Percentiles rank a stretch among this genome's conserved stretches.
phyloP scores from a whole-genome alignment of 2,113 vertebrate genomes.

The Coptodon bakossiorum region DNA sequence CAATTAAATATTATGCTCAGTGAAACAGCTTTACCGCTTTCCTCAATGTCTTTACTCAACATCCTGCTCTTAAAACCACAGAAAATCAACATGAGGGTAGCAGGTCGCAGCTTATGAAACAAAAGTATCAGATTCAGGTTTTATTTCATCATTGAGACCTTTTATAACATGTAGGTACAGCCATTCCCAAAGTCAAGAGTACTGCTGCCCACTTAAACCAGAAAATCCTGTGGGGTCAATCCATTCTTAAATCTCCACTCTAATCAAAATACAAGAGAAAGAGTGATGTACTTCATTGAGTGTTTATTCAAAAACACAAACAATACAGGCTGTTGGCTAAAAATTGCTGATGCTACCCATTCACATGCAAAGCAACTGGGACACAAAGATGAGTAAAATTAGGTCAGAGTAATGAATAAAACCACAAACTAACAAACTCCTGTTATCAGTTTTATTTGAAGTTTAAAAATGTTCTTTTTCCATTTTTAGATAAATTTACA shows the following conservation, averaged over 20 bases:
- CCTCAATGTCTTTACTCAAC: too few species aligned
- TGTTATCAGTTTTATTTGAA: not conserved
- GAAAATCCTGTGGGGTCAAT: too few species aligned
- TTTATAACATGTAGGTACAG: not conserved
- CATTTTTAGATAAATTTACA: too few species aligned
- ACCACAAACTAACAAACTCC: not conserved
- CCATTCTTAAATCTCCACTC: rapidly evolving
- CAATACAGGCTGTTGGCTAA: not conserved
- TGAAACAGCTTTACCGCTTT: too few species aligned
- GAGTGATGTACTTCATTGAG: not conserved
- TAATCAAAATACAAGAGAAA: not conserved
- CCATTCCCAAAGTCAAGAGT: too few species aligned
- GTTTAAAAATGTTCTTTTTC: too few species aligned
- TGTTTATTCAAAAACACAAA: not conserved
- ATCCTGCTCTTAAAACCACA: not conserved
- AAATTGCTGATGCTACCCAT: too few species aligned
- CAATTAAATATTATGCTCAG: not conserved
- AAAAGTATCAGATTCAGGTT: not conserved
- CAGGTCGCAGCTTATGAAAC: not conserved
- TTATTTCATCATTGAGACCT: not conserved
- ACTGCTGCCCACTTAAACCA: too few species aligned
- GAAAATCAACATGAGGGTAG: too few species aligned
- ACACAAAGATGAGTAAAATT: not conserved
- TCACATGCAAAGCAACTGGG: not conserved
- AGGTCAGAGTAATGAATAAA: not conserved